phyloP scores from a whole-genome alignment of 2,888 invertebrate genomes.

The Drosophila kambysellisi region DNA sequence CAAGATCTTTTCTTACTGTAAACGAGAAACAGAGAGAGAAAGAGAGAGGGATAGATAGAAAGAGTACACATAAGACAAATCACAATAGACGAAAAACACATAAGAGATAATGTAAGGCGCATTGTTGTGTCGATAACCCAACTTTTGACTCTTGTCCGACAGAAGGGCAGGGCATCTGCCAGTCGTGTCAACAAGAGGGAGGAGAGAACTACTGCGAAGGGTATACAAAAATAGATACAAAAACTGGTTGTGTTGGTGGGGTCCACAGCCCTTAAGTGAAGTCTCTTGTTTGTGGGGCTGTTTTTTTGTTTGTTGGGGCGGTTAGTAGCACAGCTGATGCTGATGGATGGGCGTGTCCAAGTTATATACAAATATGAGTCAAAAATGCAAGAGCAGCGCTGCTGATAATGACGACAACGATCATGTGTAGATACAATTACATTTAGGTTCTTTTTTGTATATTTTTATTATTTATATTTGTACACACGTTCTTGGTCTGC shows the following conservation, averaged over 20 bases:
- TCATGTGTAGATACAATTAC: conserved; percentile 36
- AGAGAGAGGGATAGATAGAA: conserved; percentile 49
- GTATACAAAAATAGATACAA: conserved; percentile 44
- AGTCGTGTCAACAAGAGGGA: conserved; percentile 31
- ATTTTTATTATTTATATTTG: conserved; percentile 37
- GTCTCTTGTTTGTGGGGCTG: conserved; percentile 36
- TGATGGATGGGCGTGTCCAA: conserved; percentile 48
- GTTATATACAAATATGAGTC: conserved; percentile 66
- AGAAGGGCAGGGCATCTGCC: conserved; percentile 8
- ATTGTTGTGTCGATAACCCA: conserved; percentile 32
- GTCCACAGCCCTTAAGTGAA: conserved; percentile 37
- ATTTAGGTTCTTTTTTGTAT: conserved; percentile 6
- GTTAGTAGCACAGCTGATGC: conserved; percentile 68
- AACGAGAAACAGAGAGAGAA: conserved; percentile 72
- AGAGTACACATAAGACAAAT: conserved; percentile 68
- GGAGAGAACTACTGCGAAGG: conserved; percentile 29
- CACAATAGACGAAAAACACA: conserved; percentile 54
- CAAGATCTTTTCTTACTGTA: conserved; percentile 97
- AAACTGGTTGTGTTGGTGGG: conserved; percentile 26
- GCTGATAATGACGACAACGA: conserved; percentile 65
- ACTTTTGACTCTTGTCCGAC: conserved; percentile 26
- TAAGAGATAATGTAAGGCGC: conserved; percentile 42
- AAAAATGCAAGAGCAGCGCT: conserved; percentile 33
- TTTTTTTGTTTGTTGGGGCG: background rate
- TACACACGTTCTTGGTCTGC: conserved; percentile 66